phyloP scores from a whole-genome alignment of 2,888 invertebrate genomes.

The Lithosia quadra region DNA sequence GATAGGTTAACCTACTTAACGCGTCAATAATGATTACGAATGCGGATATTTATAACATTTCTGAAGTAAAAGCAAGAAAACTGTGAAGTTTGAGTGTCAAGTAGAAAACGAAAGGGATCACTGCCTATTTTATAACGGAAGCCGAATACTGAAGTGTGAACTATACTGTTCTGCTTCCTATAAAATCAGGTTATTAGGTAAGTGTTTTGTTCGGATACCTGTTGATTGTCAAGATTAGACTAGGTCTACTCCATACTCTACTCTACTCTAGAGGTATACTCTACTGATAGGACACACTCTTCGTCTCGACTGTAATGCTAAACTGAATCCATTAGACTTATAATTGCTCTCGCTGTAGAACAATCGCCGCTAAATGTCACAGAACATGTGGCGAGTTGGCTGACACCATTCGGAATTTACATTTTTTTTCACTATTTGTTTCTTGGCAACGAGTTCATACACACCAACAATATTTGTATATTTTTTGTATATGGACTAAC shows the following conservation, averaged over 20 bases:
- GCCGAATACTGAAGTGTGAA: neutral
- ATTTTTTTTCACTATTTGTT: neutral
- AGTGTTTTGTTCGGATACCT: neutral
- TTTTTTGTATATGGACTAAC: neutral
- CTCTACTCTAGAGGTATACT: no score
- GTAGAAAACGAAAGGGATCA: neutral
- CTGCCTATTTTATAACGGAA: neutral
- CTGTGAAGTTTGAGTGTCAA: neutral
- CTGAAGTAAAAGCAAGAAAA: neutral
- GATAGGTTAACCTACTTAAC: neutral
- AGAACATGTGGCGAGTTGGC: neutral
- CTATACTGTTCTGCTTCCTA: neutral
- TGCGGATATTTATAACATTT: neutral
- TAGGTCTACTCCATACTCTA: neutral
- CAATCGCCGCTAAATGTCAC: slow-evolving; percentile 1
- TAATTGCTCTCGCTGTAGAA: neutral
- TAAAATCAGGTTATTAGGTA: neutral
- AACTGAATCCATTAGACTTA: neutral
- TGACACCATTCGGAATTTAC: neutral
- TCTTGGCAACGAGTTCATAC: neutral
- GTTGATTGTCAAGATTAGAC: neutral
- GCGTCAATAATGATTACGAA: neutral
- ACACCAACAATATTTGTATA: neutral
- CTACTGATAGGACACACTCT: neutral
- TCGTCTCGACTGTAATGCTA: neutral